Base-by-base conservation (phyloP, 2,113 vertebrate genomes). In the Polypterus senegalus region DNA sequence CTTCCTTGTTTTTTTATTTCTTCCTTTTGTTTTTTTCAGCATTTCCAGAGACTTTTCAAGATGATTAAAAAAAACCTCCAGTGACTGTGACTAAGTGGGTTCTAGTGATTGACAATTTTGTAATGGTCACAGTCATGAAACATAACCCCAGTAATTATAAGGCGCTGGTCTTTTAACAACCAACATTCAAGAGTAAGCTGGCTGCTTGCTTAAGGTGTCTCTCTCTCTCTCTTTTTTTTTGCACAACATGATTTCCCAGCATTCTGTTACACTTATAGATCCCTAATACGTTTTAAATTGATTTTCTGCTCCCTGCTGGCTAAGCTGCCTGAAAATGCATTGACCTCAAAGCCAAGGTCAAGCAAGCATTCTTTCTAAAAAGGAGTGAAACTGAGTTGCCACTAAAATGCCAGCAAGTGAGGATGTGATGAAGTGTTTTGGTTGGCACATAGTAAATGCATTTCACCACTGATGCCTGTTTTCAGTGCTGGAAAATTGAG, bases 321-420 rank as follows among this genome's bases (percentile, higher is more conserved):
- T 78, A 61, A 63, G 79, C 76, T 76, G 61, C 77, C 75, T 80
- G 69, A 78, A 81, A 74, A 76, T 75, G 66, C 65, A 69, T 69
- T 85, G 78, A 80, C 78, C 81, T 85, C 76, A 74, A 76, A 77
- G 66, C 70, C 80, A 86, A 89, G 83, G 83, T 86, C 81, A 83
- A 66, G 69, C 69, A 75, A 81, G 71, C 67, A 69, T 81, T 80
- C 62, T 53, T 7, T 45, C 68, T 61, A 46, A 72, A 49, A 47
- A 9, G 10, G 58, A 43, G 27, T 27, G 27, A 27, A 27, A 27
- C 27, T 27, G 27, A 27, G 27, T 27, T 27, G 27, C 27, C 27
- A 27, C 27, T 27, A 27, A 27, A 27, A 27, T 27, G 27, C 27
- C 27, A 27, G 27, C 27, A 27, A 27, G 27, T 27, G 27, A 27